phyloP scores from a whole-genome alignment of 2,888 invertebrate species.

The Drosophila infuscata region DNA sequence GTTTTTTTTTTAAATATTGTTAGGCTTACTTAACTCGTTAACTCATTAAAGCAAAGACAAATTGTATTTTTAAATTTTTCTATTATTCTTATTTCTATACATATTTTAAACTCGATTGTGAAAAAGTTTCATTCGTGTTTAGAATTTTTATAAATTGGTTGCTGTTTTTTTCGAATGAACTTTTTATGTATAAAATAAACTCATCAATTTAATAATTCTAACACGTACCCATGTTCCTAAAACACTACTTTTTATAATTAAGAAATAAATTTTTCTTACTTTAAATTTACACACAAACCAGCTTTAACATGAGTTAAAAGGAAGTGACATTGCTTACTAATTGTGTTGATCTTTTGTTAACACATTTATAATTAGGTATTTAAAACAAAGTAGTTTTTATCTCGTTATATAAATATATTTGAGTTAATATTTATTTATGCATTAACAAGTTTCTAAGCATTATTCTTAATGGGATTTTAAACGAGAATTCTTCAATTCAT shows the following conservation, averaged over 20 bases:
- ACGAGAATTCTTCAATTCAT: constrained; percentile 14
- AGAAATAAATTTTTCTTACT: neutral
- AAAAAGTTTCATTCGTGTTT: neutral
- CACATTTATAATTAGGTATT: constrained; percentile 27
- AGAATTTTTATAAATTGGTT: neutral
- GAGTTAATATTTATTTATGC: constrained; percentile 41
- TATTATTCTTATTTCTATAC: neutral
- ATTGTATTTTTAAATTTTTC: no score
- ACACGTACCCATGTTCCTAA: neutral
- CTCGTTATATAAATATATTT: constrained; percentile 1
- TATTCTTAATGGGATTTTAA: constrained; percentile 27
- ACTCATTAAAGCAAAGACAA: no score
- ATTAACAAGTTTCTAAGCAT: constrained; percentile 42
- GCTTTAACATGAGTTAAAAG: neutral
- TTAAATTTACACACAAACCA: neutral
- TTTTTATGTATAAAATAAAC: neutral
- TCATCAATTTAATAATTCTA: neutral
- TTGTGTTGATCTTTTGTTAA: constrained; percentile 3
- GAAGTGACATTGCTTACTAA: constrained; percentile 25
- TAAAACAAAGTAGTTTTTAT: constrained; percentile 21
- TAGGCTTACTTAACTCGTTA: neutral
- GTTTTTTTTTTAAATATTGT: neutral
- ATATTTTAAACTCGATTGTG: neutral
- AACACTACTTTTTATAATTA: neutral
- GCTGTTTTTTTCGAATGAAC: neutral